Conservation (phyloP, 1,140 invertebrate species). For the Vanessa tameamea region DNA sequence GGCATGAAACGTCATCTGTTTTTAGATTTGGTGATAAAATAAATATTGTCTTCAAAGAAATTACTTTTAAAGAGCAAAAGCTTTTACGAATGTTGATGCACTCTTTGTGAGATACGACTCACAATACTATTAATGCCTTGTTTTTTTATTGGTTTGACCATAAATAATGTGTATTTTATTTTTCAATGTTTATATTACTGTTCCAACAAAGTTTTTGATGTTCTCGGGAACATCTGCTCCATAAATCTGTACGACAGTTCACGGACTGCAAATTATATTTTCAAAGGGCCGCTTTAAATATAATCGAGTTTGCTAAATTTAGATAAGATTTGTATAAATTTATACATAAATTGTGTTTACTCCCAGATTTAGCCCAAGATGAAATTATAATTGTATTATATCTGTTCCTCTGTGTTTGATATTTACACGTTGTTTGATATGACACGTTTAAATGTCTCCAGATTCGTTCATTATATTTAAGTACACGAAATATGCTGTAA, state of each 20-base stretch:
- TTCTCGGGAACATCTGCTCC: conserved; percentile 35
- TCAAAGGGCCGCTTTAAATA: conserved; percentile 31
- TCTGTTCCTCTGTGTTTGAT: background rate
- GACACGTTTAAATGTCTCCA: background rate
- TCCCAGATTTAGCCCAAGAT: conserved; percentile 21
- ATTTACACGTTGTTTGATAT: too few relatives aligned
- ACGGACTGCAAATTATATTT: conserved; percentile 42
- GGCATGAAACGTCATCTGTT: background rate
- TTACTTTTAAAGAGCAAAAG: conserved; percentile 6
- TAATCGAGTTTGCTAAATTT: conserved; percentile 35
- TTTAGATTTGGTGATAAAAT: background rate
- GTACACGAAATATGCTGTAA: background rate
- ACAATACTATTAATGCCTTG: conserved; percentile 20
- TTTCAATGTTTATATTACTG: conserved; percentile 28
- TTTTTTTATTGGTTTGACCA: conserved; percentile 22
- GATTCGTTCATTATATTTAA: background rate
- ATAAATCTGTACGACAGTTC: conserved; percentile 41
- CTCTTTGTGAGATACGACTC: conserved; percentile 15
- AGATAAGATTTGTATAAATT: conserved; percentile 30
- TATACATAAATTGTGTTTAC: conserved; percentile 24
- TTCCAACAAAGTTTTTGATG: conserved; percentile 36
- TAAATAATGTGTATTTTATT: conserved; percentile 28
- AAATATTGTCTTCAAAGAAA: conserved; percentile 8
- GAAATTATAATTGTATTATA: conserved; percentile 18
- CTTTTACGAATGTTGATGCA: background rate